A percentile compares a stretch with the other conserved stretches of the same genome.
phyloP scores from a whole-genome alignment of 2,888 invertebrate species.

The Smittia sp. region DNA sequence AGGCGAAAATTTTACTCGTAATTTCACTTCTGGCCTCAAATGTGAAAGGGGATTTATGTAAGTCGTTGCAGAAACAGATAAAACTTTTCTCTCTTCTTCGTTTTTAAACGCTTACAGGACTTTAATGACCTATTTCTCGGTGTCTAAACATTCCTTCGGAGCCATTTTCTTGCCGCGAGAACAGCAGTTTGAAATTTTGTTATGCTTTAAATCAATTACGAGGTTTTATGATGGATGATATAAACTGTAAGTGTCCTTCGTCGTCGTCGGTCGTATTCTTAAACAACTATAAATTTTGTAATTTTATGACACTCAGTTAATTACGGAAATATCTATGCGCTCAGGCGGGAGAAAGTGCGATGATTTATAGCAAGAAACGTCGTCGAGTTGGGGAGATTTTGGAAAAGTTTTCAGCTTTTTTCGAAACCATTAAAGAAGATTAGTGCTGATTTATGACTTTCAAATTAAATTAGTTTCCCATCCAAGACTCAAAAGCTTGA shows the following conservation, averaged over 20 bases:
- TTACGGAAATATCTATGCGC: conserved; percentile 6
- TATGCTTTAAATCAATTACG: neutral
- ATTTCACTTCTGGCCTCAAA: conserved; percentile 1
- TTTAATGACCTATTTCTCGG: conserved; percentile 16
- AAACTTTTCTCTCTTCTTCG: neutral
- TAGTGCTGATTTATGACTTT: conserved; percentile 20
- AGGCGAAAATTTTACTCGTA: neutral
- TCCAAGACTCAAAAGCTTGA: too few species aligned
- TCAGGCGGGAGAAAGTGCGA: neutral
- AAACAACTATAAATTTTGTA: neutral
- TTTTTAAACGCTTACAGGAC: conserved; percentile 8
- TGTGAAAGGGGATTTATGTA: conserved; percentile 20
- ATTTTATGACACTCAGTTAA: neutral
- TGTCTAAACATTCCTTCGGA: neutral
- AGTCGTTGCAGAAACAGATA: conserved; percentile 5
- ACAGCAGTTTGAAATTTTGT: neutral
- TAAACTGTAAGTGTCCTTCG: neutral
- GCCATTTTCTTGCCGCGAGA: too few species aligned
- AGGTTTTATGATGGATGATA: conserved; percentile 1
- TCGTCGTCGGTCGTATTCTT: neutral
- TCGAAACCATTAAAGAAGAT: conserved; percentile 13
- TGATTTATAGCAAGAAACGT: neutral
- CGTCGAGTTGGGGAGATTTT: neutral
- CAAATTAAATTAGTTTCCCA: conserved; percentile 3
- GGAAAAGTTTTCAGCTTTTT: neutral